These are phyloP conservation scores for Acromyrmex charruanus DNA, from an alignment of 1,140 invertebrate species.

Conservation along the genomic window DNA sequence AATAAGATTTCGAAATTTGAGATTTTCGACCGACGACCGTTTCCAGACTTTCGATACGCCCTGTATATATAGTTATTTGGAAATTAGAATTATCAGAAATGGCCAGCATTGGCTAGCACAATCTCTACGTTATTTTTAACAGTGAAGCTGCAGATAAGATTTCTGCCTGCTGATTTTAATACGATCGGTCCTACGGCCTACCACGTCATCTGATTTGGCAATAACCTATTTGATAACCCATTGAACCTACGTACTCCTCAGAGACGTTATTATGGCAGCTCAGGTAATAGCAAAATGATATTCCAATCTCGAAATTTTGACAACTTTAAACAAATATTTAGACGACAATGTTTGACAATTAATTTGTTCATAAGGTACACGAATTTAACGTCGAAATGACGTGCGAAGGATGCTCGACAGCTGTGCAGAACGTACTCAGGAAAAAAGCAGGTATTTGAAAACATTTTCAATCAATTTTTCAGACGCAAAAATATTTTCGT, in stretches of 20 bases:
- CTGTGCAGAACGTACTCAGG: constrained; percentile 92
- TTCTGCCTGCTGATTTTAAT: not conserved
- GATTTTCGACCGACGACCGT: too few species aligned
- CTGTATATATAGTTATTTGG: not conserved
- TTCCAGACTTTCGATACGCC: too few species aligned
- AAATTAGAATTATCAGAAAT: not conserved
- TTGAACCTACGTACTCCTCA: not conserved
- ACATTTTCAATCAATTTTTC: not conserved
- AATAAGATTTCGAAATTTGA: too few species aligned
- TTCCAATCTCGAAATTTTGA: not conserved
- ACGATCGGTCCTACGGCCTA: not conserved
- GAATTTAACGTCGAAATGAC: constrained; percentile 96
- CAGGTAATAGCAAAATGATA: constrained; percentile 66
- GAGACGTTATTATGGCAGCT: constrained; percentile 67
- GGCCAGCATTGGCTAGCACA: too few species aligned
- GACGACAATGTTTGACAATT: not conserved
- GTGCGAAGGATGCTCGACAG: constrained; percentile 94
- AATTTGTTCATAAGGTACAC: constrained; percentile 88
- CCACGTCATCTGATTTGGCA: too few species aligned
- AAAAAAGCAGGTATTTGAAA: constrained; percentile 89
- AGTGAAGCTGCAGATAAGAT: constrained; percentile 41
- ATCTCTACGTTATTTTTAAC: not conserved
- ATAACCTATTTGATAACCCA: constrained; percentile 11
- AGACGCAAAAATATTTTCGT: not conserved
- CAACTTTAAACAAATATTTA: not conserved